Evolutionary conservation across 2,888 invertebrate species (phyloP), one percentile per base, ranked within the genome.

Genomic region (Aphrophora alni): DNA sequence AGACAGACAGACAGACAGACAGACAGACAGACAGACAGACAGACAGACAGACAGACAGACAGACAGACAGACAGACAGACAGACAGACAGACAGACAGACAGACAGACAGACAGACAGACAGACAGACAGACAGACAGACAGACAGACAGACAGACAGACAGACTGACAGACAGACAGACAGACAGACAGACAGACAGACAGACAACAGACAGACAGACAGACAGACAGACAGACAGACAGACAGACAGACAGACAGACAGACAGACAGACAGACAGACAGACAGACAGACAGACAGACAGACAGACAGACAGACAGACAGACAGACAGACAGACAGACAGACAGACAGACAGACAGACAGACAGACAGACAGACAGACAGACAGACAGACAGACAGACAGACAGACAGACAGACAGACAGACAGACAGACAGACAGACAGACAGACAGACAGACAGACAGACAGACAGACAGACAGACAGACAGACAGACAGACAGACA

Each of bases 61-160:
- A 33, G 33, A 33, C 33, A 33, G 33, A 33, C 33, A 33, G 33
- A 33, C 33, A 33, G 33, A 33, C 33, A 33, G 33, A 33, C 33
- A 33, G 33, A 33, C 33, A 33, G 33, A 33, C 33, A 33, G 71
- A 71, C 71, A 71, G 71, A 71, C 71, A 71, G 71, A 71, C 71
- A 71, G 71, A 71, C 71, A 71, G 71, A 71, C 71, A 71, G 71
- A 71, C 71, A 71, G 71, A 71, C 71, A 71, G 71, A 71, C 71
- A 71, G 71, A 71, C 71, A 71, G 71, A 71, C 71, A 71, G 71
- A 71, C 71, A 71, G 71, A 71, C 71, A 71, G 71, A 71, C 71
- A 71, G 71, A 71, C 71, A 71, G 71, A 71, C 71, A 71, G 71
- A 71, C 71, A 71, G 71, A 71, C 71, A 71, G 71, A 71, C 71